Base-by-base conservation (phyloP, 2,888 invertebrate species). In the Agrotis ipsilon region DNA sequence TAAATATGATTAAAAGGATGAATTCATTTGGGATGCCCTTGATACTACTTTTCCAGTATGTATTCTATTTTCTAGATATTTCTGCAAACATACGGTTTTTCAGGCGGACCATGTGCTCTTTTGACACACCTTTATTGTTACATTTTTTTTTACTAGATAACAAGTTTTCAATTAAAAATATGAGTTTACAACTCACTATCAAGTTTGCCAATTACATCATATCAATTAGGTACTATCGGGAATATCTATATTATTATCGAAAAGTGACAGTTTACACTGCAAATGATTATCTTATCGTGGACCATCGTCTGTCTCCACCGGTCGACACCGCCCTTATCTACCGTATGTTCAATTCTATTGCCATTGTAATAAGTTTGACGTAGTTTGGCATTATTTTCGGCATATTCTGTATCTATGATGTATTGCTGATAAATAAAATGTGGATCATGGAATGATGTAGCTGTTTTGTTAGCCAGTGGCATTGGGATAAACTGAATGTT, bases 231-330 rank as follows among this genome's bases (percentile, higher is more conserved):
- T 45, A 21, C 27, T 32, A 49, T 49, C 45, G 18, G n/a, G 4
- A 57, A 57, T 67, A 75, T 57, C 57, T 18, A 39, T 24, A 46
- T 72, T 24, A 46, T 72, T 68, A 58, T 75, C 68, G 43, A 21
- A 43, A 39, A 39, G 32, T 51, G 61, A 18, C 19, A 63, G 24
- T 57, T 45, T 49, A 45, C 39, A 52, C 19, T 27, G 49, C 4
- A 2, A 39, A 57, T 72, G 39, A 11, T 39, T 39, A 58, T 75
- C 68, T 75, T 75, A 72, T 75, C 72, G 58, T 16, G 13, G 49
- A 68, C 76, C 57, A 68, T 46, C 39, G 39, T 24, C 39, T 52
- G 39, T 75, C 39, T 57, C 13, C 48, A 45, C n/a, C n/a, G 54
- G 60, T 46, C 45, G 45, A 19, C 59, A 46, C 14, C 13, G 9